Base-by-base conservation (phyloP, 2,797 vertebrate species). In the Alectoris magna region DNA sequence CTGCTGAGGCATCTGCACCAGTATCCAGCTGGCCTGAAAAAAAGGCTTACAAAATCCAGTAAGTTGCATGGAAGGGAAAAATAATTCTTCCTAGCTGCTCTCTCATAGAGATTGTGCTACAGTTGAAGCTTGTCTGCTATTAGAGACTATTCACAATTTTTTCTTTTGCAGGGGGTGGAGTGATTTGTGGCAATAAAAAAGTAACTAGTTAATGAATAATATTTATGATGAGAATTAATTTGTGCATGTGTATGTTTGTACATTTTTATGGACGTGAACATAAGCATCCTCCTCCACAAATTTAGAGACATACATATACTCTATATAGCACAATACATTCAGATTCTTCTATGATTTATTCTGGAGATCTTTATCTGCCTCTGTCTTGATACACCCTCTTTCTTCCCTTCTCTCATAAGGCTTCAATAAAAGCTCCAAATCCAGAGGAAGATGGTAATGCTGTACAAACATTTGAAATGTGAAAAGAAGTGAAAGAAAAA, bases 381-480 rank as follows among this genome's bases (percentile, higher is more conserved):
- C 12, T 91, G 23, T 38, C 56, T 90, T 82, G 39, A 13, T 71
- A 60, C 73, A 26, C 14, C 8, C 8, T 67, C n/a, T 94, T 51
- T 90, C 38, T 55, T 78, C 15, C 4, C 3, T 14, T 55, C 17
- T 71, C 22, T 82, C 79, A 26, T 58, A 78, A 16, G 18, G 49
- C 39, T 89, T 78, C 56, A 76, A 78, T 38, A 83, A 83, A 85
- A 93, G 74, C 6, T 2, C 10, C 44, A 72, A 93, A 84, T 78
- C 39, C 16, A 5, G 12, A 14, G 19, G 39, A 80, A 56, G 38
- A 66, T 80, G 82, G 80, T 94, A 76, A 79, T 62, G 19, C 69
- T 94, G 27, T 59, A 72, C 69, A 88, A 87, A 85, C 63, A 88
- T 77, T 41, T 53, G 58, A 88, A 93, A 90, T 63, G 21, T 77